These are phyloP conservation scores for Habroteleia sp. DNA, from an alignment of 2,888 invertebrate genomes.

Conservation along the genomic window DNA sequence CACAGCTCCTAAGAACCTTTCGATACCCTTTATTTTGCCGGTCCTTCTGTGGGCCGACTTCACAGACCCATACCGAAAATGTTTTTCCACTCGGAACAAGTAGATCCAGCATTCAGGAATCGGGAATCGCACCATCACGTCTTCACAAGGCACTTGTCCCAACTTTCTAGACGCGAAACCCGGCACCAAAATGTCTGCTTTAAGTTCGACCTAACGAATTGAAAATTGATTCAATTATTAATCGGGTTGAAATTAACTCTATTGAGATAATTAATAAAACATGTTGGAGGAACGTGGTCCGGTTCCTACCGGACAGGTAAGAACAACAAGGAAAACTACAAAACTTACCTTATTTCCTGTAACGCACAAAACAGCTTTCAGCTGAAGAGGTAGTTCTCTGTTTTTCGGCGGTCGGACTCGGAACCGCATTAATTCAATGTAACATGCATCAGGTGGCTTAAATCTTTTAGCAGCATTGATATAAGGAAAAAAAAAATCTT, in stretches of 20 bases:
- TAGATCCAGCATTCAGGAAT: constrained; percentile 99
- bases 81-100: constrained; percentile 98
- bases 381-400: constrained; percentile 97
- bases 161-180: constrained; percentile 97
- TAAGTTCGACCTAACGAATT: constrained; percentile 89
- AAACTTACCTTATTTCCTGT: constrained; percentile 88
- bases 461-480: constrained; percentile 84
- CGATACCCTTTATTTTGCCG: constrained; percentile 96
- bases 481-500: constrained; percentile 20
- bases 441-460: constrained; percentile 98
- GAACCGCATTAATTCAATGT: constrained; percentile 97
- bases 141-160: constrained; percentile 98
- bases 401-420: constrained; percentile 97
- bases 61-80: constrained; percentile 86
- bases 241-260: too few species aligned
- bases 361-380: constrained; percentile 94
- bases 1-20: constrained; percentile 94
- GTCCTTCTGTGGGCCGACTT: constrained; percentile 84
- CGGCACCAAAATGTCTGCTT: constrained; percentile 97
- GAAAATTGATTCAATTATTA: constrained; percentile 1
- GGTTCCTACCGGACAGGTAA: too few species aligned
- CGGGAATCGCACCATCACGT: constrained; percentile 97
- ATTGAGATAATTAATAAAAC: too few species aligned
- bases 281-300: too few species aligned
- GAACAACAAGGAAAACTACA: too few species aligned